Percentiles rank a stretch among this genome's conserved stretches.
Evolutionary conservation across 2,888 invertebrate genomes (phyloP).

Genomic region (Micropterix aruncella): DNA sequence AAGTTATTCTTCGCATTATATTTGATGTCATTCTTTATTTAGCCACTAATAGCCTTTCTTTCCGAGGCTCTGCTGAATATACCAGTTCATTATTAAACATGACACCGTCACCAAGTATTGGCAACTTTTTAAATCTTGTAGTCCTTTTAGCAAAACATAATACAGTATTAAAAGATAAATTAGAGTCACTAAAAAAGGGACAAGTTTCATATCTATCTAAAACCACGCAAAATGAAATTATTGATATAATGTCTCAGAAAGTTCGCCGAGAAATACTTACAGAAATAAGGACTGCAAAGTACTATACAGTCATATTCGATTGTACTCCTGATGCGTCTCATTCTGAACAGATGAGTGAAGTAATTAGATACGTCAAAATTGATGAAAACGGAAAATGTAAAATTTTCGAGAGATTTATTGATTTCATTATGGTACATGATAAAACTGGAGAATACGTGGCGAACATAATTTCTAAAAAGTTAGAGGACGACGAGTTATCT

Average conservation of each 20-base stretch:
- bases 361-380: constrained; percentile 15
- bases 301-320: constrained; percentile 16
- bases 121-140: constrained; percentile 14
- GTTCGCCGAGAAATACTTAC: constrained; percentile 9
- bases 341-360: constrained; percentile 16
- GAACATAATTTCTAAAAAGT: constrained; percentile 12
- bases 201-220: constrained; percentile 15
- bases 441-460: constrained; percentile 14
- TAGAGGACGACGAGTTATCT: constrained; percentile 13
- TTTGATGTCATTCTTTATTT: constrained; percentile 15
- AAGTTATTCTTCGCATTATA: constrained; percentile 13
- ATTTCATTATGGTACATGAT: constrained; percentile 15
- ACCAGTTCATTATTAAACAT: constrained; percentile 10
- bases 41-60: constrained; percentile 13
- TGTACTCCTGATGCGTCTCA: constrained; percentile 17
- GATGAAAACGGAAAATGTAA: constrained; percentile 12
- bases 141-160: constrained; percentile 14
- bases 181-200: constrained; percentile 12
- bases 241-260: constrained; percentile 15
- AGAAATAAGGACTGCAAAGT: constrained; percentile 12
- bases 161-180: constrained; percentile 9
- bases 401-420: constrained; percentile 16
- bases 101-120: constrained; percentile 13
- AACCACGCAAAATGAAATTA: constrained; percentile 15
- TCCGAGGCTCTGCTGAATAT: constrained; percentile 12